A percentile compares a stretch with the other conserved stretches of the same genome.
Conservation (phyloP, 2,113 vertebrate species). For the Rynchops niger region DNA sequence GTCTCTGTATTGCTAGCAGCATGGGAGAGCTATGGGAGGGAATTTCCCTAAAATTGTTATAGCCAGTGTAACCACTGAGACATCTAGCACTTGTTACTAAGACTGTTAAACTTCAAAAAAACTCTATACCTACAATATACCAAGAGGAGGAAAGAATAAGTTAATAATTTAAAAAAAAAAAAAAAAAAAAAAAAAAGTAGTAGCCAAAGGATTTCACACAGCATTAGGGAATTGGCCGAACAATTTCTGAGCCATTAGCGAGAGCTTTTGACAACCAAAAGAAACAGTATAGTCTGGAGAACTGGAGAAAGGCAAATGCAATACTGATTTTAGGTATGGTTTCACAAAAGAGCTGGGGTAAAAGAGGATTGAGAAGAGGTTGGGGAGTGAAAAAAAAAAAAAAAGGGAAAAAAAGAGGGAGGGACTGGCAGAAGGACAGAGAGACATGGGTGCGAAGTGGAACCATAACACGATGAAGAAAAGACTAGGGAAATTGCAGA, state of each 20-base stretch:
- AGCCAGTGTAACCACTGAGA: not conserved
- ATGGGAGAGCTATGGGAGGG: slow-evolving; percentile 13
- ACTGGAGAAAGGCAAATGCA: not conserved
- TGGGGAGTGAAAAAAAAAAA: not conserved
- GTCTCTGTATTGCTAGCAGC: slow-evolving; percentile 17
- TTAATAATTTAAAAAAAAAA: not conserved
- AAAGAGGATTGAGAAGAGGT: not conserved
- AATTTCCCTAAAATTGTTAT: slow-evolving; percentile 32
- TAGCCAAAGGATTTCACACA: not conserved
- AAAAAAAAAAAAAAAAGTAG: not conserved
- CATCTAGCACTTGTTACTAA: not conserved
- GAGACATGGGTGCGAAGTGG: not conserved
- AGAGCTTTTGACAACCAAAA: not conserved
- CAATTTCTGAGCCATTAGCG: not conserved
- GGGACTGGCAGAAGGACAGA: not conserved
- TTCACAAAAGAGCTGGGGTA: not conserved
- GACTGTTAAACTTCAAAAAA: slow-evolving; percentile 27
- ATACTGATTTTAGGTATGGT: not conserved
- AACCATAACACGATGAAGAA: not conserved
- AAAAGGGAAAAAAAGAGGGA: not conserved
- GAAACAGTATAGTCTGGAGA: not conserved
- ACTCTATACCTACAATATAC: not conserved
- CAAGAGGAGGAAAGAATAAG: not conserved
- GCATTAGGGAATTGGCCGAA: not conserved
- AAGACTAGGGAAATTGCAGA: not conserved